Percentiles rank a stretch among this genome's conserved stretches.
Evolutionary conservation across 1,140 invertebrate species (phyloP).

Genomic region (Diorhabda elongata): DNA sequence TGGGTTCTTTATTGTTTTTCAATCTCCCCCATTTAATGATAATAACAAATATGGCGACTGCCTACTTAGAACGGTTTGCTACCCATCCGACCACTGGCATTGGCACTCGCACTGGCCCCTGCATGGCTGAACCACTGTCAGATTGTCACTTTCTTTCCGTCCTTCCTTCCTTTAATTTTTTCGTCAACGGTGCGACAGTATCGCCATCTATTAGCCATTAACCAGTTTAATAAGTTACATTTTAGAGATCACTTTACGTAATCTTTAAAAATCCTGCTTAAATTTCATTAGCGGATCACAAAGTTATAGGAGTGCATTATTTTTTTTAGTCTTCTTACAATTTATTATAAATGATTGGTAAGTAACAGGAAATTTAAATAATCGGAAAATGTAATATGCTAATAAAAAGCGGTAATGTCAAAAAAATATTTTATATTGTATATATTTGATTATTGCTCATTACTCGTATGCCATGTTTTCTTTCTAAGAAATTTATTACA

Average conservation of each 20-base stretch:
- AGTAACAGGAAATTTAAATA: too few species aligned
- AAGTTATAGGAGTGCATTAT: too few species aligned
- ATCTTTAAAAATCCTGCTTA: too few species aligned
- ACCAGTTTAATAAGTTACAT: neutral
- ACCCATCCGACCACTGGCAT: constrained; percentile 19
- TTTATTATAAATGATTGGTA: too few species aligned
- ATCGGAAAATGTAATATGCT: too few species aligned
- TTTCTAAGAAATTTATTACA: too few species aligned
- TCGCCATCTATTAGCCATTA: constrained; percentile 3
- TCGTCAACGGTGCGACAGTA: constrained; percentile 10
- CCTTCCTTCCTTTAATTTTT: neutral
- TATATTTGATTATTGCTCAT: too few species aligned
- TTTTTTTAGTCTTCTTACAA: too few species aligned
- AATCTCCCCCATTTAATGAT: constrained; percentile 54
- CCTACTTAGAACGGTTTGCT: constrained; percentile 14
- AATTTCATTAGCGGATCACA: too few species aligned
- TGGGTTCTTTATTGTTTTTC: constrained; percentile 35
- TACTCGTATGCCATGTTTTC: too few species aligned
- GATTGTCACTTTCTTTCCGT: constrained; percentile 15
- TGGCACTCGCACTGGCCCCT: constrained; percentile 14
- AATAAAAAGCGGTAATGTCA: too few species aligned
- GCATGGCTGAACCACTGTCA: constrained; percentile 21
- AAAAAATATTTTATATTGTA: too few species aligned
- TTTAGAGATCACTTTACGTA: neutral
- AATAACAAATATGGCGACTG: constrained; percentile 59